Percentiles rank a stretch among this genome's conserved stretches.
These are phyloP conservation scores for Labroides dimidiatus DNA, from an alignment of 2,797 vertebrate genomes.

Conservation along the genomic window DNA sequence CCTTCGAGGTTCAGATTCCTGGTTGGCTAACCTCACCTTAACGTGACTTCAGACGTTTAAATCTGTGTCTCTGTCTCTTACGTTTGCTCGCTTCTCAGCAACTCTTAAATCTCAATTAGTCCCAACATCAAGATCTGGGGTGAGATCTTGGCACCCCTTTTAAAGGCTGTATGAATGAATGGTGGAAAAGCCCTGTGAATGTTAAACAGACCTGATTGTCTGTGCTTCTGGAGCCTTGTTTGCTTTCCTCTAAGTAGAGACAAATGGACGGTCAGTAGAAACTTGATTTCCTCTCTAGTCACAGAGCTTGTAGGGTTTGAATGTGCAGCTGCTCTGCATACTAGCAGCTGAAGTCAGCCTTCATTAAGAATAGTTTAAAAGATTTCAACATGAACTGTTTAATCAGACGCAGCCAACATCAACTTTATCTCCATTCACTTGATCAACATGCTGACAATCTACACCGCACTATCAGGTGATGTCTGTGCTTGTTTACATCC, in stretches of 20 bases:
- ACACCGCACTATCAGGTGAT: too few relatives aligned
- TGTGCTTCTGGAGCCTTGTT: constrained; percentile 53
- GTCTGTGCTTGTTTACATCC: too few relatives aligned
- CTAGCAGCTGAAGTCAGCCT: constrained; percentile 4
- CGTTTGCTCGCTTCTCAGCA: constrained; percentile 13
- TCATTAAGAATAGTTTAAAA: neutral
- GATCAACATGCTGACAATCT: too few relatives aligned
- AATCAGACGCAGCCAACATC: too few relatives aligned
- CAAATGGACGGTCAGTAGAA: constrained; percentile 38
- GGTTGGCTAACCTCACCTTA: neutral
- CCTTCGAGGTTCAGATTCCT: constrained; percentile 22
- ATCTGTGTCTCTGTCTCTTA: neutral
- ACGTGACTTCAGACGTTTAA: neutral
- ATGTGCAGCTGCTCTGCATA: constrained; percentile 4
- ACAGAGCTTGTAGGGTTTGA: constrained; percentile 14
- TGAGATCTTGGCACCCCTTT: constrained; percentile 49
- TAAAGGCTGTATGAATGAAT: constrained; percentile 43
- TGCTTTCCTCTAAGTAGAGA: constrained; percentile 55
- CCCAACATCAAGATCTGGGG: constrained; percentile 29
- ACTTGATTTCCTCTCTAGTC: constrained; percentile 40
- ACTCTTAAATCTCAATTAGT: constrained; percentile 30
- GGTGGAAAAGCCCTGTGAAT: constrained; percentile 64
- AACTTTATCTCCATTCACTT: too few relatives aligned
- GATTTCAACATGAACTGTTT: neutral
- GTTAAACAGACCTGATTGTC: constrained; percentile 76